Base-by-base conservation (phyloP, 2,113 vertebrate species). In the Elaphurus davidianus region DNA sequence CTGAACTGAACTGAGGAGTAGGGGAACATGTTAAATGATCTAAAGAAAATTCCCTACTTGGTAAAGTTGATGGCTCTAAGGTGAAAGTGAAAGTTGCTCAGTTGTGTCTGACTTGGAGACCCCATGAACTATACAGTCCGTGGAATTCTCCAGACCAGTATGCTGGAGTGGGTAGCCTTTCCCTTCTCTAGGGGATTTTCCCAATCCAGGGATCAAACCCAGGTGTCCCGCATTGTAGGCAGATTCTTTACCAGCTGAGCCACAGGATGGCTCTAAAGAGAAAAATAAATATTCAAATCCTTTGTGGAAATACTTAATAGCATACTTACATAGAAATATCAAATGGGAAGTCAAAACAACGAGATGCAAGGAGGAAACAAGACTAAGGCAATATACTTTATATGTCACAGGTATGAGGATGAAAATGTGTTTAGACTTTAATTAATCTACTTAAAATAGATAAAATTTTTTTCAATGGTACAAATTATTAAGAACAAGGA, bases 401-500 rank as follows among this genome's bases (percentile, higher is more conserved):
- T 74, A 74, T 74, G n/a, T 40, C n/a, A 76, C 40, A 60, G 4
- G 47, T 43, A 21, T 43, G n/a, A 76, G 87, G 81, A 57, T 21
- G 40, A 84, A 89, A 64, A 60, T 59, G 17, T 54, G 30, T 7
- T 30, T 6, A 74, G 40, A 33, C 7, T 91, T 40, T 40, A 74
- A 71, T 36, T 71, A 36, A 71, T 71, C 64, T 67, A 14, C 25
- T 90, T 55, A 47, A 93, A 78, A 50, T 10, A 85, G 67, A 83
- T 36, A 33, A 7, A 60, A 60, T 59, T 67, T 59, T 82, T 88
- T 64, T 47, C 62, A 91, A 12, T 30, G 40, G 10, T 60, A 84
- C 33, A 76, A 81, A 95, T 43, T 92, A 91, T 90, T 64, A 91
- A 92, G 21, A 97, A 84, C 33, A 95, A 94, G 28, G 87, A 36